These are phyloP conservation scores for Autographa gamma DNA, from an alignment of 2,888 invertebrate species.

Conservation along the genomic window DNA sequence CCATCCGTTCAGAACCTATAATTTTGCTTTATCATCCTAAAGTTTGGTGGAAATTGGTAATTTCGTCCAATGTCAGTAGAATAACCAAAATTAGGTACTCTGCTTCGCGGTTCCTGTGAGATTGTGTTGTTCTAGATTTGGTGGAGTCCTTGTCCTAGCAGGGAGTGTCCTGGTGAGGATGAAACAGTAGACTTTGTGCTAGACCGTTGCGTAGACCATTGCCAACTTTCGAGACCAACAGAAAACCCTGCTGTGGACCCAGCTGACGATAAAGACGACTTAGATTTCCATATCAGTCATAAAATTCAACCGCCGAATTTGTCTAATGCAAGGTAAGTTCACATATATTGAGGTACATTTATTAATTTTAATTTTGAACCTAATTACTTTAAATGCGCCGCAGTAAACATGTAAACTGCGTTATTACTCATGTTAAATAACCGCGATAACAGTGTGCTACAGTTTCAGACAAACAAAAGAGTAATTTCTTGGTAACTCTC, in stretches of 20 bases:
- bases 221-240: slow-evolving; percentile 87
- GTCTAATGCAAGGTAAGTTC: slow-evolving; percentile 75
- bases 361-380: slow-evolving; percentile 6
- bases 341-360: background rate
- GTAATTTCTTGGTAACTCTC: slow-evolving; percentile 31
- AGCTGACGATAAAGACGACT: slow-evolving; percentile 84
- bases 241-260: slow-evolving; percentile 79
- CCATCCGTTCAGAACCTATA: slow-evolving; percentile 47
- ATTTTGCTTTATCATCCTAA: slow-evolving; percentile 29
- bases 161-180: slow-evolving; percentile 93
- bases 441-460: slow-evolving; percentile 60
- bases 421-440: slow-evolving; percentile 65
- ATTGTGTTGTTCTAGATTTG: slow-evolving; percentile 89
- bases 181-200: slow-evolving; percentile 92
- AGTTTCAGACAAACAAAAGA: slow-evolving; percentile 57
- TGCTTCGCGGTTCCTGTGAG: background rate
- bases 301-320: slow-evolving; percentile 81
- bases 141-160: slow-evolving; percentile 95
- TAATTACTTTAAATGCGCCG: slow-evolving; percentile 31
- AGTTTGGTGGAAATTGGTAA: slow-evolving; percentile 1
- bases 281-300: slow-evolving; percentile 88
- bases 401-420: slow-evolving; percentile 38
- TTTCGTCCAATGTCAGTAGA: slow-evolving; percentile 2
- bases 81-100: background rate
- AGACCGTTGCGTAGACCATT: slow-evolving; percentile 93